These are phyloP conservation scores for Malurus cyaneus DNA, from an alignment of 2,113 vertebrate genomes.

Conservation along the genomic window DNA sequence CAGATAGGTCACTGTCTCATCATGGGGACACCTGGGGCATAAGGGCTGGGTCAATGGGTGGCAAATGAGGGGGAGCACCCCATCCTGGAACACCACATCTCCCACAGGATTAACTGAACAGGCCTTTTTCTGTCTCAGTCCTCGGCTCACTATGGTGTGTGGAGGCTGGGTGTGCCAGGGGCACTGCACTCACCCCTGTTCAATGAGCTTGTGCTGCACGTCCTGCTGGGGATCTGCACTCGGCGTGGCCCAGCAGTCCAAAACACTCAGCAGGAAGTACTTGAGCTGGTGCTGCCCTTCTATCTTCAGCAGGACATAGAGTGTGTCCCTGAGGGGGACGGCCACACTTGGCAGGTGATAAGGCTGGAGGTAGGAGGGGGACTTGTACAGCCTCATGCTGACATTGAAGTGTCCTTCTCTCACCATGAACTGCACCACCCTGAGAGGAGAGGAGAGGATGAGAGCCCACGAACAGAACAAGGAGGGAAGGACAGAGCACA, in stretches of 20 bases:
- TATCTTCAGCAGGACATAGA: constrained; percentile 61
- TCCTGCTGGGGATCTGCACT: not conserved
- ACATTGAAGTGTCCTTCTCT: constrained; percentile 64
- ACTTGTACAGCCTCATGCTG: constrained; percentile 60
- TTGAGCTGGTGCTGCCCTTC: constrained; percentile 49
- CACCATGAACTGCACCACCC: constrained; percentile 46
- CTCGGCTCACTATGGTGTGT: not conserved
- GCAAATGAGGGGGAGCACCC: not conserved
- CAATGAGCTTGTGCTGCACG: constrained; percentile 19
- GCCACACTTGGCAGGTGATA: not conserved
- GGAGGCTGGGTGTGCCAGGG: not conserved
- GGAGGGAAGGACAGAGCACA: not conserved
- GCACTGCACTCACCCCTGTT: constrained; percentile 38
- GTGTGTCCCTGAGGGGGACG: not conserved
- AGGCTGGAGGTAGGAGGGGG: constrained; percentile 17
- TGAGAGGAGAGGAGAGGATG: not conserved
- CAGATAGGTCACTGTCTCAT: constrained; percentile 31
- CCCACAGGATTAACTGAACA: not conserved
- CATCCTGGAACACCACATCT: not conserved
- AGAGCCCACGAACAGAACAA: not conserved
- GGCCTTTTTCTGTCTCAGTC: not conserved
- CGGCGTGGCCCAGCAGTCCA: constrained; percentile 68
- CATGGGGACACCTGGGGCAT: constrained; percentile 36
- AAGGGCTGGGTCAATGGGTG: not conserved
- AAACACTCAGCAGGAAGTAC: constrained; percentile 53